Percentiles rank a stretch among this genome's conserved stretches.
phyloP scores from a whole-genome alignment of 2,797 vertebrate species.

The Gambusia yucatana region DNA sequence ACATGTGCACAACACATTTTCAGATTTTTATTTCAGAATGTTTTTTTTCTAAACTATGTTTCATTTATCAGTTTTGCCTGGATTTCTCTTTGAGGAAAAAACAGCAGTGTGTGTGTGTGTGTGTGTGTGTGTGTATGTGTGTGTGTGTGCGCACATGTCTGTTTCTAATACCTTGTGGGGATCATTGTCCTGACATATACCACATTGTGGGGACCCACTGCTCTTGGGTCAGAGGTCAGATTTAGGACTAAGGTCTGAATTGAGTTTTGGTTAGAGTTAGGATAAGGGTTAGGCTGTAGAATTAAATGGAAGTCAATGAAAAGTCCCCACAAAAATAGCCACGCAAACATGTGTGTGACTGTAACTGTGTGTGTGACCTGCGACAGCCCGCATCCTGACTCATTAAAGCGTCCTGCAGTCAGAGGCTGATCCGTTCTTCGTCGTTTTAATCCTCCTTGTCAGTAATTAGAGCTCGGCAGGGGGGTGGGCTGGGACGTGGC shows the following conservation, averaged over 20 bases:
- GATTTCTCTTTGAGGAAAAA: not conserved
- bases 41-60: no score
- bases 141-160: not conserved
- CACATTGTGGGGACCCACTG: no score
- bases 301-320: no score
- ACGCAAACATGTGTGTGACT: not conserved
- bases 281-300: no score
- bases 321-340: no score
- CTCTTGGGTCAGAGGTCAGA: no score
- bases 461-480: slow-evolving; percentile 89
- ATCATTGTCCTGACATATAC: no score
- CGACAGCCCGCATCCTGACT: not conserved
- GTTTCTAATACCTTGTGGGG: no score
- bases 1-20: no score
- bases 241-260: no score
- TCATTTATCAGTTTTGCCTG: not conserved
- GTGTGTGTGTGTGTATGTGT: not conserved
- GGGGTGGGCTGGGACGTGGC: slow-evolving; percentile 78
- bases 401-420: slow-evolving; percentile 20
- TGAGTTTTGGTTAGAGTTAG: no score
- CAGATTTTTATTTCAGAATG: no score
- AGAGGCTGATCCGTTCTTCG: not conserved
- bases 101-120: not conserved
- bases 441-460: slow-evolving; percentile 91
- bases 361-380: slow-evolving; percentile 4